Evolutionary conservation across 2,113 vertebrate genomes (phyloP).

Genomic region (Falcunculus frontatus): DNA sequence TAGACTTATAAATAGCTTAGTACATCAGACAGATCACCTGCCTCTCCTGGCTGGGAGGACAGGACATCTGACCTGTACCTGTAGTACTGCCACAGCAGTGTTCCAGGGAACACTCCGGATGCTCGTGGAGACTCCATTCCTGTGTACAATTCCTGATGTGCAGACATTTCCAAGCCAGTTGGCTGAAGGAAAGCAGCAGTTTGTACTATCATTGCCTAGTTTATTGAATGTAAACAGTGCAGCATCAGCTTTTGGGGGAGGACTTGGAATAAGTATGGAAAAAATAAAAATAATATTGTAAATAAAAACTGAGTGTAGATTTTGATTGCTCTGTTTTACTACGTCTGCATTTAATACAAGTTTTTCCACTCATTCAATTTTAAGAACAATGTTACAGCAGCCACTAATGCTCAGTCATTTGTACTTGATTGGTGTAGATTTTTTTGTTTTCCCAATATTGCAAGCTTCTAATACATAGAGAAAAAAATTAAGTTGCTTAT

Average conservation of each 20-base stretch:
- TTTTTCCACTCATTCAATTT: not conserved
- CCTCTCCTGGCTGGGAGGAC: not conserved
- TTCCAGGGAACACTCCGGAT: not conserved
- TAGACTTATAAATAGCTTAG: not conserved
- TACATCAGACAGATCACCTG: not conserved
- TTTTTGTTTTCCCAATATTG: not conserved
- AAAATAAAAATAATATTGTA: conserved; percentile 54
- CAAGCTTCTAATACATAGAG: not conserved
- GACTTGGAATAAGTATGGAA: conserved; percentile 24
- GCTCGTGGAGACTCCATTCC: not conserved
- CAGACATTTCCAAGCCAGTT: not conserved
- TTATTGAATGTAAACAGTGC: not conserved
- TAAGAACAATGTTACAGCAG: not conserved
- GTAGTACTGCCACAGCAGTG: not conserved
- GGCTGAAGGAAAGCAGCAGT: not conserved
- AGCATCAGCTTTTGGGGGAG: not conserved
- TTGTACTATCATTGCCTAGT: not conserved
- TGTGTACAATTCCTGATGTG: not conserved
- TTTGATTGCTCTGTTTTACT: not conserved
- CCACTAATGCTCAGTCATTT: not conserved
- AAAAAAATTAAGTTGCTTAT: not conserved
- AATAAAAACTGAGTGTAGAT: conserved; percentile 12
- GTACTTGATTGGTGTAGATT: not conserved
- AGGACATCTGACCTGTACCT: not conserved
- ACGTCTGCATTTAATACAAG: not conserved